These are phyloP conservation scores for Sitobion miscanthi DNA, from an alignment of 1,140 invertebrate genomes.

Conservation along the genomic window DNA sequence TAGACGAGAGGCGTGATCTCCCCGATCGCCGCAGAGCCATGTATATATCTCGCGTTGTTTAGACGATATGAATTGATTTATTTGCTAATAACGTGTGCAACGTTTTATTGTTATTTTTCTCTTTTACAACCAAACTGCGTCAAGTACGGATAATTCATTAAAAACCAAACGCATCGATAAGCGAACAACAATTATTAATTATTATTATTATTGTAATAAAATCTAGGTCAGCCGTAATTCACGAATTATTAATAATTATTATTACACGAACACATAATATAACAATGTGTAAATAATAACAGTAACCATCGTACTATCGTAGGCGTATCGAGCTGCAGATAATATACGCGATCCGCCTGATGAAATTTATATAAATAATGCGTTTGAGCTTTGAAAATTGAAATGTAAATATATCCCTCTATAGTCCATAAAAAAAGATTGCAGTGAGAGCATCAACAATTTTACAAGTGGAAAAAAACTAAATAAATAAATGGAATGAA, in stretches of 20 bases:
- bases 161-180: constrained; percentile 3
- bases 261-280: background rate
- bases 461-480: background rate
- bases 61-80: background rate
- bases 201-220: background rate
- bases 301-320: background rate
- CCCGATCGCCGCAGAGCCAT: background rate
- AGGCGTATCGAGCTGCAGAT: background rate
- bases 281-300: background rate
- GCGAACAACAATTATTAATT: background rate
- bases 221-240: background rate
- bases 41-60: background rate
- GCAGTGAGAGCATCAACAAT: background rate
- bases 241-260: background rate
- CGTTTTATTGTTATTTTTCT: constrained; percentile 4
- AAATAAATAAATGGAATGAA: constrained; percentile 40
- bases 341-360: background rate
- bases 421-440: background rate
- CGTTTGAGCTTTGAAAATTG: constrained; percentile 20
- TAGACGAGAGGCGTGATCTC: background rate
- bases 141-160: background rate
- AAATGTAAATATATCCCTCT: constrained; percentile 12
- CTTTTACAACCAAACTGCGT: background rate
- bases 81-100: background rate
- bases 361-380: constrained; percentile 4